Percentiles rank a stretch among this genome's conserved stretches.
Conservation (phyloP, 2,888 invertebrate genomes). For the Philaethria dido region DNA sequence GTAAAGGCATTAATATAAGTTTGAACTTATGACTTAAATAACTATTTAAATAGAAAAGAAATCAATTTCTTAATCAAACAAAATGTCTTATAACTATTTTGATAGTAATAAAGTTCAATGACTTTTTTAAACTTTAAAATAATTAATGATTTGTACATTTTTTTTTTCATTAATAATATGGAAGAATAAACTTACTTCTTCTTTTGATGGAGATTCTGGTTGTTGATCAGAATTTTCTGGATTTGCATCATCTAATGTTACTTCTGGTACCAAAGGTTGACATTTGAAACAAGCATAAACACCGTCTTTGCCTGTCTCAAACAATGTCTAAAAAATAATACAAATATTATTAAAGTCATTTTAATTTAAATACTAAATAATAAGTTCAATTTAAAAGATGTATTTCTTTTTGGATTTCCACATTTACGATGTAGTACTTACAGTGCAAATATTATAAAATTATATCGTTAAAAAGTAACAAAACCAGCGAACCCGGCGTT, state of each 20-base stretch:
- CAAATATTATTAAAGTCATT: not conserved
- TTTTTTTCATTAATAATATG: not conserved
- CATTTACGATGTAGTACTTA: not conserved
- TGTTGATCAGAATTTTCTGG: slow-evolving; percentile 50
- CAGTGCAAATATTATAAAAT: not conserved
- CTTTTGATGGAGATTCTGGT: slow-evolving; percentile 51
- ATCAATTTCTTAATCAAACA: too few species aligned
- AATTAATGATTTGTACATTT: not conserved
- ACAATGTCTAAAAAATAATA: slow-evolving; percentile 67
- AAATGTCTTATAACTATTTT: too few species aligned
- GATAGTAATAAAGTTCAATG: too few species aligned
- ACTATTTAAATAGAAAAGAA: too few species aligned
- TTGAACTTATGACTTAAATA: too few species aligned
- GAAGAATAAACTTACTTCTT: slow-evolving; percentile 50
- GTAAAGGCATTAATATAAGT: too few species aligned
- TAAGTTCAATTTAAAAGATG: not conserved
- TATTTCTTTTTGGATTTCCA: too few species aligned
- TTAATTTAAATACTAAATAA: not conserved
- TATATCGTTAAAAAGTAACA: slow-evolving; percentile 15
- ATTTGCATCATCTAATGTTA: slow-evolving; percentile 66
- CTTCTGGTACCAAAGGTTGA: slow-evolving; percentile 78
- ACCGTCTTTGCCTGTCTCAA: slow-evolving; percentile 75
- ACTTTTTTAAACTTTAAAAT: too few species aligned
- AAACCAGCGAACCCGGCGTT: slow-evolving; percentile 32
- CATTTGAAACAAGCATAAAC: slow-evolving; percentile 79